Base-by-base conservation (phyloP, 2,888 invertebrate species). In the Athetis lepigone region DNA sequence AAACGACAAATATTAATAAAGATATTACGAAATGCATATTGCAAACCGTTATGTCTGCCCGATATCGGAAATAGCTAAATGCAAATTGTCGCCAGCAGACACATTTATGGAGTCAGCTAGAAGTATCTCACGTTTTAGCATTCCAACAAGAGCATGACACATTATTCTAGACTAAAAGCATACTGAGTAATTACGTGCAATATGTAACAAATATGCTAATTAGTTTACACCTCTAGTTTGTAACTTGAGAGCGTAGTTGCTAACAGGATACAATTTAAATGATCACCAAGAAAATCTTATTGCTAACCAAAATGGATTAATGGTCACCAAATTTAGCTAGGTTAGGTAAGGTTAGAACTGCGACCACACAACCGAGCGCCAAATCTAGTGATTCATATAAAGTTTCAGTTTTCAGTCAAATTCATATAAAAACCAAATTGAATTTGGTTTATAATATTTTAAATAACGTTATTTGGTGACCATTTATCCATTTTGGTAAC, bases 1-100 rank as follows among this genome's bases (percentile, higher is more conserved):
- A 33, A 59, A 33, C 33, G 47, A 40, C 39, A 74, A 57, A 36
- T 70, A 58, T 70, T 58, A 63, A 50, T 69, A 72, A 27, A 55
- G 58, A 50, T 64, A 75, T 72, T 64, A 64, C 64, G 50, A 58
- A 72, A 75, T 50, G 27, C 56, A 60, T 33, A 39, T 42, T 21
- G 58, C 59, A 47, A 46, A 33, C 65, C 45, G 61, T 66, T 75
- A 75, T 56, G 70, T 66, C 51, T 56, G 49, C 13, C 37, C 43
- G 66, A 59, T 75, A 77, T 77, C 59, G 70, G 54, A 66, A 77
- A 74, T 49, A 75, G 49, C 58, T 49, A 49, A 77, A 75, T 74
- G 75, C 58, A 70, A 77, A 70, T 77, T 46, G 58, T 49, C 18
- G n/a, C 39, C 21, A 45, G 54, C 54, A 59, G 45, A 67, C 58